Evolutionary conservation across 2,113 vertebrate genomes (phyloP).

Genomic region (Ceuthmochares aereus): DNA sequence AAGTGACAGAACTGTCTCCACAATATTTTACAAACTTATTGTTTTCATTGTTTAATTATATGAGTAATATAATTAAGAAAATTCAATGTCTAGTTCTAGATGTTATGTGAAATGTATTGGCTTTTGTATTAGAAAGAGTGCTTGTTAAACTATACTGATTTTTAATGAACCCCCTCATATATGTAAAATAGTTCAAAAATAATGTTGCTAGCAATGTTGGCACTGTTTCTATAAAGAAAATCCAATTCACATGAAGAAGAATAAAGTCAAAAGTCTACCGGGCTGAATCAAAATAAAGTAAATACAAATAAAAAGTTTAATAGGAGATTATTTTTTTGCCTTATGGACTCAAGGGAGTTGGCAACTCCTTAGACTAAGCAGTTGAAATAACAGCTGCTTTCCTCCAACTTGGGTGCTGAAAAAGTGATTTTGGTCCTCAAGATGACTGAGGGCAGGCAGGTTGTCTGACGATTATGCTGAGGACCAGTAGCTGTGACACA

Average conservation of each 20-base stretch:
- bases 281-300: background rate
- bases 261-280: background rate
- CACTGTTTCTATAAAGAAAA: background rate
- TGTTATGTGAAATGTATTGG: background rate
- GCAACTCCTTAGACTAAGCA: background rate
- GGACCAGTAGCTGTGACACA: background rate
- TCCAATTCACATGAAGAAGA: background rate
- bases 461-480: background rate
- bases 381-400: background rate
- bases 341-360: background rate
- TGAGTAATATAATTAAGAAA: background rate
- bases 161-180: conserved; percentile 3
- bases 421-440: background rate
- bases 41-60: conserved; percentile 39
- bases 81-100: background rate
- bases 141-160: background rate
- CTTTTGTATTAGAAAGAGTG: conserved; percentile 1
- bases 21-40: conserved; percentile 15
- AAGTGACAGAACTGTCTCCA: background rate
- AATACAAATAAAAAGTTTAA: background rate
- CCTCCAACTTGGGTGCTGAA: background rate
- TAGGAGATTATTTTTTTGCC: background rate
- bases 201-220: background rate
- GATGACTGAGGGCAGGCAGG: background rate
- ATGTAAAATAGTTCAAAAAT: background rate